phyloP scores from a whole-genome alignment of 64 coral and sea anemone genomes.

The Stichodactyla helianthus region DNA sequence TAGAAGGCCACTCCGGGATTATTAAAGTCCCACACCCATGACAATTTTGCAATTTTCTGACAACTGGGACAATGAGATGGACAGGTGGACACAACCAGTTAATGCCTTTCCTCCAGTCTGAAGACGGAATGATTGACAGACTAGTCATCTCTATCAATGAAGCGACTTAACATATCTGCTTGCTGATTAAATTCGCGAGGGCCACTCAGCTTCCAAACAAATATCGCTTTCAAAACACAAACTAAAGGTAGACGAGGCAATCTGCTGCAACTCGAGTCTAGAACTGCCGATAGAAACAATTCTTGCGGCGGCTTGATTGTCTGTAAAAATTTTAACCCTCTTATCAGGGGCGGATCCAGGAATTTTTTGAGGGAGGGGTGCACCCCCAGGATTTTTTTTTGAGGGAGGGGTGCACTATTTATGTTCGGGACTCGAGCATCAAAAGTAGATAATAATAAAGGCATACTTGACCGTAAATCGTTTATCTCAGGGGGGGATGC shows the following conservation, averaged over 20 bases:
- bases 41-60: constrained; percentile 33
- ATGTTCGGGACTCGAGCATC: too few species aligned
- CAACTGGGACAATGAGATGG: constrained; percentile 28
- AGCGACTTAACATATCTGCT: constrained; percentile 15
- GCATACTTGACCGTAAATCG: too few species aligned
- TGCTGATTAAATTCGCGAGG: background rate
- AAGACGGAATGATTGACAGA: constrained; percentile 38
- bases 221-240: background rate
- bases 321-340: background rate
- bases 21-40: constrained; percentile 39
- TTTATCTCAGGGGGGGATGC: too few species aligned
- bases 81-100: constrained; percentile 64
- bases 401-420: too few species aligned
- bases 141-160: constrained; percentile 49
- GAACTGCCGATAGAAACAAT: constrained; percentile 34
- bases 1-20: constrained; percentile 45
- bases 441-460: too few species aligned
- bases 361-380: too few species aligned
- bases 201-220: constrained; percentile 20
- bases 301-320: background rate
- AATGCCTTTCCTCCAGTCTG: constrained; percentile 45
- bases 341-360: too few species aligned
- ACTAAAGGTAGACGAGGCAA: constrained; percentile 1
- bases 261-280: background rate
- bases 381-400: too few species aligned